phyloP scores from a whole-genome alignment of 2,888 invertebrate species.

The Lagria hirta region DNA sequence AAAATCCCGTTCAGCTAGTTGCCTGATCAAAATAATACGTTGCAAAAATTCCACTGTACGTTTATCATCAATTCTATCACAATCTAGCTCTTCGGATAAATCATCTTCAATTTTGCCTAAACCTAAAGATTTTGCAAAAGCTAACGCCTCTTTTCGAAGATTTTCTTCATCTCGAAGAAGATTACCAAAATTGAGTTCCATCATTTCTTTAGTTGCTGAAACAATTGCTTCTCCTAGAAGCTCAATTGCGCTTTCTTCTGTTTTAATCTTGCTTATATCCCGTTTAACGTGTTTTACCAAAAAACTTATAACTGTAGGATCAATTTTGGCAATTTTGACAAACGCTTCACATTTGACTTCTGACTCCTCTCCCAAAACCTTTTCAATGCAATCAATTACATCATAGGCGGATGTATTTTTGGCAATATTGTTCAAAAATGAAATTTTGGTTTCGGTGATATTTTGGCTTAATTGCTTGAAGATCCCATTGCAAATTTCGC shows the following conservation, averaged over 20 bases:
- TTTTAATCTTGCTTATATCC: constrained; percentile 61
- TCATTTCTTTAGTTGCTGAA: constrained; percentile 64
- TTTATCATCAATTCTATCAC: constrained; percentile 60
- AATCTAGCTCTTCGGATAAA: constrained; percentile 55
- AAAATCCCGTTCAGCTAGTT: constrained; percentile 68
- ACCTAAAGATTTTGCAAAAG: constrained; percentile 69
- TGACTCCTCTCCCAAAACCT: constrained; percentile 43
- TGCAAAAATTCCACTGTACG: constrained; percentile 68
- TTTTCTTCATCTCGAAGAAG: constrained; percentile 53
- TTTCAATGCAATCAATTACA: constrained; percentile 65
- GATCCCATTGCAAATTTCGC: constrained; percentile 47
- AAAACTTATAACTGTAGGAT: constrained; percentile 62
- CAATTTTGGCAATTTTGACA: constrained; percentile 63
- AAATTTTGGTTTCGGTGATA: constrained; percentile 63
- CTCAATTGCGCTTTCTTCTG: constrained; percentile 66
- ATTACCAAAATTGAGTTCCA: constrained; percentile 58
- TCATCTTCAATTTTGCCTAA: constrained; percentile 63
- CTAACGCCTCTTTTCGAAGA: constrained; percentile 62
- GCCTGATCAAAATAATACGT: constrained; percentile 69
- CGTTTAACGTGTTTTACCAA: constrained; percentile 64
- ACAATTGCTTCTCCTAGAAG: constrained; percentile 69
- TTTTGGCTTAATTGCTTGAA: constrained; percentile 55
- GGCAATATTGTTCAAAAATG: constrained; percentile 56
- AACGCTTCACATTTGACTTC: constrained; percentile 49
- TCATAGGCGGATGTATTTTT: constrained; percentile 51